A percentile compares a stretch with the other conserved stretches of the same genome.
These are phyloP conservation scores for Taurulus bubalis DNA, from an alignment of 2,113 vertebrate species.

Conservation along the genomic window DNA sequence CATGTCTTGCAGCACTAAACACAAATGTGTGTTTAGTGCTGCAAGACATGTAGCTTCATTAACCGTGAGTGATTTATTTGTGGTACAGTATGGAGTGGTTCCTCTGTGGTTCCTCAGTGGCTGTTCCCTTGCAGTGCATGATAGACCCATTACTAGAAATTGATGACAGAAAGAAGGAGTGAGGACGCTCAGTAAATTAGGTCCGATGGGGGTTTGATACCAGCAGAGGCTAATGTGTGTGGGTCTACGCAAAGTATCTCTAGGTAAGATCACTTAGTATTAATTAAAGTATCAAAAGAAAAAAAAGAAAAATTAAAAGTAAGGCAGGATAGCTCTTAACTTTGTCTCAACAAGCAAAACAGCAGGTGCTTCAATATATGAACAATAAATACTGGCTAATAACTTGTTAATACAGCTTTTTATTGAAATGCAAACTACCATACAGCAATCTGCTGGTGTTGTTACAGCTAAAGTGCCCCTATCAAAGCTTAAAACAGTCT, in stretches of 20 bases:
- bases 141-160: not conserved
- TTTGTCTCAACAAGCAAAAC: not conserved
- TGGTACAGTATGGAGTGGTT: not conserved
- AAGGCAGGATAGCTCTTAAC: not conserved
- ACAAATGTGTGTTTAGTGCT: not conserved
- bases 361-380: not conserved
- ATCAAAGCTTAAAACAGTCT: not conserved
- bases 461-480: not conserved
- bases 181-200: conserved; percentile 41
- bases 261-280: conserved; percentile 1
- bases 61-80: conserved; percentile 21
- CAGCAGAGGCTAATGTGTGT: conserved; percentile 8
- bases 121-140: not conserved
- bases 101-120: not conserved
- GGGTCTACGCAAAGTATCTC: not conserved
- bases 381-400: not conserved
- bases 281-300: not conserved
- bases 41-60: not conserved
- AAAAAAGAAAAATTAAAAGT: conserved; percentile 5
- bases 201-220: conserved; percentile 35
- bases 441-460: not conserved
- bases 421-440: not conserved
- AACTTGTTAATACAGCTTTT: no score
- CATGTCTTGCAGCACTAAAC: not conserved
- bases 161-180: conserved; percentile 17